Conservation (phyloP, 2,888 invertebrate species). For the Lycaena phlaeas region DNA sequence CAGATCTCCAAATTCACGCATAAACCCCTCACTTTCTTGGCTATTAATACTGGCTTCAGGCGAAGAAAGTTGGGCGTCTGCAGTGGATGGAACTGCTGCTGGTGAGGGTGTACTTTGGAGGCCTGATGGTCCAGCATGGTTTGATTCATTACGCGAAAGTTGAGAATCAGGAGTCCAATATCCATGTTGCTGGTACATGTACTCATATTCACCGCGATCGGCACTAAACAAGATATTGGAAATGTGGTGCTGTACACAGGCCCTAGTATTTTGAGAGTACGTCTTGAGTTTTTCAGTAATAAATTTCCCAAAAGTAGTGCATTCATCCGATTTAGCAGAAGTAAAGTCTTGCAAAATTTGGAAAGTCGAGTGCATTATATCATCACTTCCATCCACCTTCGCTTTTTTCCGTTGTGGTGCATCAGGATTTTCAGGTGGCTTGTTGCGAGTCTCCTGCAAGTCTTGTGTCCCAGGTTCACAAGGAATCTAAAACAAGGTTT, state of each 20-base stretch:
- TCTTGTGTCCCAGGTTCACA: too few species aligned
- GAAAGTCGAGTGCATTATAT: too few species aligned
- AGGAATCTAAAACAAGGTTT: too few species aligned
- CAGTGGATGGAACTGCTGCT: conserved; percentile 19
- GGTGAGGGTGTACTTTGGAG: conserved; percentile 15
- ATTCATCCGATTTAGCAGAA: too few species aligned
- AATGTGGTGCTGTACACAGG: conserved; percentile 18
- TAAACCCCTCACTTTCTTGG: conserved; percentile 18
- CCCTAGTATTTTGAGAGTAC: conserved; percentile 16
- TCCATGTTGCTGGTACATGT: conserved; percentile 12
- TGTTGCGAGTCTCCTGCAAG: too few species aligned
- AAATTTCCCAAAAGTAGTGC: too few species aligned
- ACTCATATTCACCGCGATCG: conserved; percentile 17
- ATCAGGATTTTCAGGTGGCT: too few species aligned
- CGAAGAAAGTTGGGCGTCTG: conserved; percentile 16
- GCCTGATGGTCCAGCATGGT: conserved; percentile 9
- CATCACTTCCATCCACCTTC: too few species aligned
- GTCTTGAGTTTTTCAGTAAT: too few species aligned
- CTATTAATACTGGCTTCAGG: too few species aligned
- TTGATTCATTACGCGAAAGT: conserved; percentile 16
- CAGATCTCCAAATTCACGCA: conserved; percentile 16
- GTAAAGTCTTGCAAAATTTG: too few species aligned
- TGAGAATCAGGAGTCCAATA: conserved; percentile 14
- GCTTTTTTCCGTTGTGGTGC: too few species aligned
- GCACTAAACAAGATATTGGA: conserved; percentile 22